Percentiles rank a stretch among this genome's conserved stretches.
Evolutionary conservation across 2,888 invertebrate genomes (phyloP).

Genomic region (Dromius quadrimaculatus): DNA sequence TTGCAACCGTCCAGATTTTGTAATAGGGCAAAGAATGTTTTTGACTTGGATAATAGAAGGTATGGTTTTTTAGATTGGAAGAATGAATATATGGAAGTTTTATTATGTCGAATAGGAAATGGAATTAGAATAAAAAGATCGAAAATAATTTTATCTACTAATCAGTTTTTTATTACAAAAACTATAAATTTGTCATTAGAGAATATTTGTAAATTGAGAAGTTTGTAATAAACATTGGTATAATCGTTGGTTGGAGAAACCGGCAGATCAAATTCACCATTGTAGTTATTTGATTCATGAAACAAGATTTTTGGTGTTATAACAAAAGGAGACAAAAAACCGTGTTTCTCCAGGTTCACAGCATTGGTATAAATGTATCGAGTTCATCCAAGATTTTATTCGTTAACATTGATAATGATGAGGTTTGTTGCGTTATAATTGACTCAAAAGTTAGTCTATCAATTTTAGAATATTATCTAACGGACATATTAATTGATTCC

Average conservation of each 20-base stretch:
- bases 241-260: conserved; percentile 25
- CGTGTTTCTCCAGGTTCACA: conserved; percentile 53
- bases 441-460: conserved; percentile 41
- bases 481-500: conserved; percentile 48
- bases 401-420: conserved; percentile 36
- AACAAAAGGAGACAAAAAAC: conserved; percentile 52
- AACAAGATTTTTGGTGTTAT: conserved; percentile 49
- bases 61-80: conserved; percentile 44
- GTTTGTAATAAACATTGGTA: conserved; percentile 38
- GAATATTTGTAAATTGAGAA: conserved; percentile 41
- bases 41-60: conserved; percentile 49
- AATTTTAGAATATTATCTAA: conserved; percentile 16
- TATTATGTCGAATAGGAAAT: conserved; percentile 50
- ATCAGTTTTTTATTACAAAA: conserved; percentile 51
- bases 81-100: conserved; percentile 49
- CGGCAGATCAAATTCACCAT: conserved; percentile 51
- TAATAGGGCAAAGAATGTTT: conserved; percentile 44
- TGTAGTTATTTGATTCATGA: conserved; percentile 50
- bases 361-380: conserved; percentile 52
- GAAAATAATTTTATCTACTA: conserved; percentile 47
- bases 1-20: conserved; percentile 43
- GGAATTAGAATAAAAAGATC: conserved; percentile 53
- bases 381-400: conserved; percentile 47
- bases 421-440: conserved; percentile 39
- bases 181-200: conserved; percentile 47